A percentile compares a stretch with the other conserved stretches of the same genome.
These are phyloP conservation scores for Selene dorsalis DNA, from an alignment of 2,797 vertebrate species.

Conservation along the genomic window DNA sequence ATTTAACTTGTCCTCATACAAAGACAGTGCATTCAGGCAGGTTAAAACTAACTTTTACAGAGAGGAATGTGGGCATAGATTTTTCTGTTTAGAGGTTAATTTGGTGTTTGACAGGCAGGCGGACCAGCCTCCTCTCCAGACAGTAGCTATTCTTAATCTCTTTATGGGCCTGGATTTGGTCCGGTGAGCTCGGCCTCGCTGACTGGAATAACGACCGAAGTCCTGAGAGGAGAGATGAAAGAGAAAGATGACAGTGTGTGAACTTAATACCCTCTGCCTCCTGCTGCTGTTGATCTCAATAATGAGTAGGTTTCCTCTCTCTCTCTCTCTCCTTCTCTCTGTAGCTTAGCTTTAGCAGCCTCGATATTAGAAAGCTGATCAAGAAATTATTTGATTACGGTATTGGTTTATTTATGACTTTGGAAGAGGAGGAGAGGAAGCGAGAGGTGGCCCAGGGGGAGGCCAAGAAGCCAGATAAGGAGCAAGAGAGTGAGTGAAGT, in stretches of 20 bases:
- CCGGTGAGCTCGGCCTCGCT: conserved; percentile 42
- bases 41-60: neutral
- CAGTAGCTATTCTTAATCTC: conserved; percentile 39
- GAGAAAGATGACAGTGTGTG: conserved; percentile 23
- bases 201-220: conserved; percentile 44
- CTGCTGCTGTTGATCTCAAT: neutral
- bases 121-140: neutral
- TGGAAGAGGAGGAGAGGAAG: conserved; percentile 47
- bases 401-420: conserved; percentile 56
- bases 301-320: neutral
- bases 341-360: neutral
- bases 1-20: neutral
- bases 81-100: conserved; percentile 20
- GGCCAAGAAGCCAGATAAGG: conserved; percentile 31
- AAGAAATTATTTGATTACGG: conserved; percentile 22
- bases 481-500: conserved; percentile 33
- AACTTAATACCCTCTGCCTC: conserved; percentile 46
- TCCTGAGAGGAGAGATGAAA: conserved; percentile 40
- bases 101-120: neutral
- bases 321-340: no score
- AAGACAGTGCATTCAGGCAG: neutral
- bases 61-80: conserved; percentile 4
- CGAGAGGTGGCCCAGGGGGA: conserved; percentile 16
- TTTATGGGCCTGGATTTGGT: conserved; percentile 51
- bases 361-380: conserved; percentile 12